phyloP scores from a whole-genome alignment of 1,140 invertebrate genomes.

The Drosophila littoralis region DNA sequence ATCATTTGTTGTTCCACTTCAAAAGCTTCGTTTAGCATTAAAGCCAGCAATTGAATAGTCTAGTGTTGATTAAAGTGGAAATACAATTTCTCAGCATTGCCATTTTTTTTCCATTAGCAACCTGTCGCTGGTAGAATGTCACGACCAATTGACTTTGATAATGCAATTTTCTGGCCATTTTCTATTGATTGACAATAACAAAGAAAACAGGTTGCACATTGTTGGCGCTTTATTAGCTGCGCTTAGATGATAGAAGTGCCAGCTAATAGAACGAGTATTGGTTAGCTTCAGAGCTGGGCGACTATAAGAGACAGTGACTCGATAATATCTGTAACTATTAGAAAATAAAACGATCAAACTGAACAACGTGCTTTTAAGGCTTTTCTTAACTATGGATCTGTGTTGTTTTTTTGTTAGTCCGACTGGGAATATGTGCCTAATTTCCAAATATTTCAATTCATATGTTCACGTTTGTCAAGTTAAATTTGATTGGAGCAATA shows the following conservation, averaged over 20 bases:
- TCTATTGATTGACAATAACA: slow-evolving; percentile 18
- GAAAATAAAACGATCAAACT: too few relatives aligned
- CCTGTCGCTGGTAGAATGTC: neutral
- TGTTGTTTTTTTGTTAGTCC: too few relatives aligned
- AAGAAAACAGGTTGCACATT: slow-evolving; percentile 4
- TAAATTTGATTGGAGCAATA: too few relatives aligned
- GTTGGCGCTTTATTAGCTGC: slow-evolving; percentile 9
- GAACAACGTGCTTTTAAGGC: too few relatives aligned
- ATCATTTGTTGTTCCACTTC: slow-evolving; percentile 21
- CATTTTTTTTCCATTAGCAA: slow-evolving; percentile 7
- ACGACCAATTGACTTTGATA: slow-evolving; percentile 24
- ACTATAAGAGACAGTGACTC: neutral
- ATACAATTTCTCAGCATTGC: neutral
- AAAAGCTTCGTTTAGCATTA: neutral
- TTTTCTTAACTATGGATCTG: too few relatives aligned
- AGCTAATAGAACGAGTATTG: neutral
- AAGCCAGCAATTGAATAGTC: neutral
- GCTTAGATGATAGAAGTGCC: slow-evolving; percentile 4
- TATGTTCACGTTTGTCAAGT: too few relatives aligned
- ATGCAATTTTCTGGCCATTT: slow-evolving; percentile 13
- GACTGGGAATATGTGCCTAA: too few relatives aligned
- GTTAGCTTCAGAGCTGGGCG: neutral
- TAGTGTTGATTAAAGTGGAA: slow-evolving; percentile 1
- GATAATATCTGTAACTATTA: too few relatives aligned
- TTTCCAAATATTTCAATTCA: too few relatives aligned